phyloP scores from a whole-genome alignment of 2,113 vertebrate genomes.

The Aegotheles bennettii region DNA sequence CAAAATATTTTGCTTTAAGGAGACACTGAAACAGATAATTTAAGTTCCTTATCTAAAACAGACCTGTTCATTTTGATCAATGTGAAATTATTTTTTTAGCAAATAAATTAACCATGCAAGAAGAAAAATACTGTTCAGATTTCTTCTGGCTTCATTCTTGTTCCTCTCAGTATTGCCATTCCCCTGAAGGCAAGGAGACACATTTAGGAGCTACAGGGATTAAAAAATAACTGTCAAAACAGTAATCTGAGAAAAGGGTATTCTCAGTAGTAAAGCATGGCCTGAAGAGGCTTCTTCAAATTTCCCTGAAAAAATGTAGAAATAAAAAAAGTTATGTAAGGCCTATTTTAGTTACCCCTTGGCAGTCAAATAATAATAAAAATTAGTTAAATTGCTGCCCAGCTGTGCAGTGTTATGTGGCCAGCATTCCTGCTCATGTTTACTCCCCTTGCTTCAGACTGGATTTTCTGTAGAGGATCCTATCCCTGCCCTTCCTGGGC shows the following conservation, averaged over 20 bases:
- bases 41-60: neutral
- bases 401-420: neutral
- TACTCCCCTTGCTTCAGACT: neutral
- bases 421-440: neutral
- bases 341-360: neutral
- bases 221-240: neutral
- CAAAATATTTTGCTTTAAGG: neutral
- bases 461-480: neutral
- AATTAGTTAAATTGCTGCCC: neutral
- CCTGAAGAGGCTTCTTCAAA: neutral
- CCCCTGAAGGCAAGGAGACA: neutral
- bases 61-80: neutral
- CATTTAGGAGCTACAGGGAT: neutral
- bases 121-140: neutral
- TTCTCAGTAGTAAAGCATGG: neutral
- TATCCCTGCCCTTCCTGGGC: neutral
- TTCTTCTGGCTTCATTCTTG: neutral
- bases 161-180: neutral
- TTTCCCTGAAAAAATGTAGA: neutral
- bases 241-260: neutral
- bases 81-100: neutral
- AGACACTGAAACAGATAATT: neutral
- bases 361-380: neutral
- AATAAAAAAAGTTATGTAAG: neutral
- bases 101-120: neutral